Conservation (phyloP, 2,797 vertebrate genomes). For the Lacerta bilineata region DNA sequence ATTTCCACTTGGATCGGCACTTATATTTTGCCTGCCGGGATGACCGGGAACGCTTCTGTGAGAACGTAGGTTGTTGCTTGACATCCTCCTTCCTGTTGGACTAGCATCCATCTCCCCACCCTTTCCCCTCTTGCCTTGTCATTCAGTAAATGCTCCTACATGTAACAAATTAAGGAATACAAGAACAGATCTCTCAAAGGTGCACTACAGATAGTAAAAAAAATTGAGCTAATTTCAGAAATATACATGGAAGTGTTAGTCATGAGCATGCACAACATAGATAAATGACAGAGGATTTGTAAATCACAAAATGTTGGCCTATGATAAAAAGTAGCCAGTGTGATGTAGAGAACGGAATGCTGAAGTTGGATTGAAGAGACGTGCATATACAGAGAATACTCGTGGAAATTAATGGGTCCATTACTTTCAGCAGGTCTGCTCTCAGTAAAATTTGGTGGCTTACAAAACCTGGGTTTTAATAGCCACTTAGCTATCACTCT, state of each 20-base stretch:
- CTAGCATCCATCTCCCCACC: conserved; percentile 6
- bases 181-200: background rate
- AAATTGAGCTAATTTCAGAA: background rate
- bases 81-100: background rate
- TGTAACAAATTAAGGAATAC: background rate
- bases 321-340: background rate
- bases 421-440: too few species aligned
- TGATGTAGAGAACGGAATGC: background rate
- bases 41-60: conserved; percentile 95
- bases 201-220: background rate
- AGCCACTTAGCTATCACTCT: too few species aligned
- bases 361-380: too few species aligned
- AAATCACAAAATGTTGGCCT: background rate
- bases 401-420: too few species aligned
- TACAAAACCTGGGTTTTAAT: background rate
- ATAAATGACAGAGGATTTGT: background rate
- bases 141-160: background rate
- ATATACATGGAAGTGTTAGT: background rate
- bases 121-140: background rate
- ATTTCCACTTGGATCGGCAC: conserved; percentile 95
- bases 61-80: conserved; percentile 84
- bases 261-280: background rate
- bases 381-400: too few species aligned
- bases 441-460: background rate
- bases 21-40: conserved; percentile 95